These are phyloP conservation scores for Lepidonotus clava DNA, from an alignment of 2,888 invertebrate genomes.

Conservation along the genomic window DNA sequence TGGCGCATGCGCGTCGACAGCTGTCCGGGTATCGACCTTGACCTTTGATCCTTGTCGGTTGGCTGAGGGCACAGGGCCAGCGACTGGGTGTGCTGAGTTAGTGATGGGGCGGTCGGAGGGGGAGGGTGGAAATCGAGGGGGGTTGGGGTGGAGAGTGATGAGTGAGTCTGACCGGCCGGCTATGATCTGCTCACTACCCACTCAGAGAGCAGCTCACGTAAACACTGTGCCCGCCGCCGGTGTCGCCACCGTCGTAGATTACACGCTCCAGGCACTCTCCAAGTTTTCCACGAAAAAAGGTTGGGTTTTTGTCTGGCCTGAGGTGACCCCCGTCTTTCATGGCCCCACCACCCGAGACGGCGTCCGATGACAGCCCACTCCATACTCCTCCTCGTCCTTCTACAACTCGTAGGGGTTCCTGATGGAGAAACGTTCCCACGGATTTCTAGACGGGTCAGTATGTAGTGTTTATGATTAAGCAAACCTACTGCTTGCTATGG, in stretches of 20 bases:
- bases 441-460: no score
- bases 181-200: background rate
- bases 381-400: background rate
- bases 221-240: background rate
- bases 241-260: conserved; percentile 13
- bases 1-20: background rate
- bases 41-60: conserved; percentile 7
- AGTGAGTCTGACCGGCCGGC: background rate
- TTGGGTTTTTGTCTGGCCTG: background rate
- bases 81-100: no score
- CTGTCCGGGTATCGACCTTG: background rate
- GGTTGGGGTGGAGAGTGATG: background rate
- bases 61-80: no score
- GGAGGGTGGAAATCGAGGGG: background rate
- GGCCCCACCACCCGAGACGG: background rate
- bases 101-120: no score
- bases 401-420: background rate
- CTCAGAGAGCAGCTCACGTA: background rate
- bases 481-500: no score
- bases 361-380: no score
- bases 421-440: conserved; percentile 1
- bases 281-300: background rate
- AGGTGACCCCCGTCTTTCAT: no score
- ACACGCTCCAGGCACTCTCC: background rate
- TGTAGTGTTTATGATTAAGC: no score